These are phyloP conservation scores for Python bivittatus DNA, from an alignment of 2,113 vertebrate genomes.

Conservation along the genomic window DNA sequence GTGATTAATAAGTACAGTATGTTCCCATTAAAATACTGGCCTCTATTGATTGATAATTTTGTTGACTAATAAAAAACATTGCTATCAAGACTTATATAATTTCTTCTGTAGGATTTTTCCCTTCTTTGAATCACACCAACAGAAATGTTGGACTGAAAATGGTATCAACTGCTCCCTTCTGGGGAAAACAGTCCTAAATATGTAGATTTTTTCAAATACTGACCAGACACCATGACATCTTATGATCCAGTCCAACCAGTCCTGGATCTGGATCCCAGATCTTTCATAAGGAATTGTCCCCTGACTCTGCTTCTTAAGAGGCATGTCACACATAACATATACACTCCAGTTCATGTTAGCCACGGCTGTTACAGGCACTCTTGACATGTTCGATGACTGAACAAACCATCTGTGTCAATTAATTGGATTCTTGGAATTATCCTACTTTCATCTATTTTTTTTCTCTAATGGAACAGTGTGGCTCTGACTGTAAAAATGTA, in stretches of 20 bases:
- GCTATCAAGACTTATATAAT: background rate
- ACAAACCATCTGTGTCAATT: background rate
- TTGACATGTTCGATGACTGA: background rate
- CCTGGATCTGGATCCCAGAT: background rate
- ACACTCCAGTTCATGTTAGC: background rate
- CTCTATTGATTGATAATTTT: background rate
- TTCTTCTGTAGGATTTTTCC: background rate
- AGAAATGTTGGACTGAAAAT: background rate
- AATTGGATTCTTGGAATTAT: background rate
- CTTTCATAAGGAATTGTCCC: background rate
- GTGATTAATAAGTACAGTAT: background rate
- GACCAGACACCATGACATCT: rapidly evolving
- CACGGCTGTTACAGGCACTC: background rate
- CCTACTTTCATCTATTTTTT: background rate
- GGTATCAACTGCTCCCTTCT: background rate
- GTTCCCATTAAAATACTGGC: background rate
- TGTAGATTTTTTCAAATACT: background rate
- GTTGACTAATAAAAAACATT: background rate
- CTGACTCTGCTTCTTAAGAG: background rate
- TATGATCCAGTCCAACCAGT: background rate
- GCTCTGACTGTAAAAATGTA: background rate
- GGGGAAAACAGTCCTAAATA: background rate
- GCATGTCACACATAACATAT: background rate
- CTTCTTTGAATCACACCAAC: background rate
- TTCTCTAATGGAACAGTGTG: background rate